Base-by-base conservation (phyloP, 2,797 vertebrate species). In the Acipenser transmontanus region DNA sequence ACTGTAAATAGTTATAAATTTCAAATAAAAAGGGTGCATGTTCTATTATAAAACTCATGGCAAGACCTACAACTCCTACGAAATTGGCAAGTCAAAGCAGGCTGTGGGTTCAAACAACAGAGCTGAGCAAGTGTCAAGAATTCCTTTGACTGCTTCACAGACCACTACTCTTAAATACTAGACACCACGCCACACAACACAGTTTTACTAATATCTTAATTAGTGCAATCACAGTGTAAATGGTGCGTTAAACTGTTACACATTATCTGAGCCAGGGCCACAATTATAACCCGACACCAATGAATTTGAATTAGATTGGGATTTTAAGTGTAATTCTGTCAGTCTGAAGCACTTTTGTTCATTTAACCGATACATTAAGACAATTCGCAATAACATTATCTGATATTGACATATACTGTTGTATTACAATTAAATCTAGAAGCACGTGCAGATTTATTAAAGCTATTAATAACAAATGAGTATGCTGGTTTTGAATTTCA, bases 181-280 rank as follows among this genome's bases (percentile, higher is more conserved):
- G 57, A 50, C 62, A 48, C 47, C 49, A 61, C 63, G 49, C 56
- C 62, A 57, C 64, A 64, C 59, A 70, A 70, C 66, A 65, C 64
- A 59, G 47, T 47, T 52, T 49, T 64, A 59, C 66, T 74, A 70
- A 74, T 72, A 72, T 68, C 68, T 72, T 68, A 70, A 72, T 70
- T 69, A 70, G 65, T 64, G 70, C 70, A 70, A 72, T 72, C 64
- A 62, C 61, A 68, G 64, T 17, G 61, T 63, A 68, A 66, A 66
- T 62, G 68, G 67, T 70, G 66, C 59, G 47, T 63, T 52, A 60
- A 72, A 50, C 59, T 64, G 64, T 69, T 47, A 70, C 51, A 49
- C 64, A 34, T 66, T 50, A 57, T 20, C 61, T 8, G 48, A 51
- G 63, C 64, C 68, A 67, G 66, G 59, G 9, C 49, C 34, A n/a